Base-by-base conservation (phyloP, 2,888 invertebrate species). In the Sarcophaga rosellei region DNA sequence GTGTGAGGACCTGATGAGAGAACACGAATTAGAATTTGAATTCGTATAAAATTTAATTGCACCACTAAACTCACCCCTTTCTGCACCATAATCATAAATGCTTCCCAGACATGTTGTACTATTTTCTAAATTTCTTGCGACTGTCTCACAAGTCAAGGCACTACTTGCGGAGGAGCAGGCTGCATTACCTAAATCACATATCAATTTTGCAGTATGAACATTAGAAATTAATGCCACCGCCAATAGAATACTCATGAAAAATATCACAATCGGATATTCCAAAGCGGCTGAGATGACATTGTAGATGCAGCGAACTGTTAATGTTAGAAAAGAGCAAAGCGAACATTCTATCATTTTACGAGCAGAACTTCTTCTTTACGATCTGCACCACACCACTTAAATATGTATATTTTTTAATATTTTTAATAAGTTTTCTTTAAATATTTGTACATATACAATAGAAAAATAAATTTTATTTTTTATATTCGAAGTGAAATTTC, bases 1-100 rank as follows among this genome's bases (percentile, higher is more conserved):
- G 90, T 91, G 74, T 93, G 93, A 0, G 94, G 93, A 8, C 94
- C 94, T 89, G 12, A 61, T n/a, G 12, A 53, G 25, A 11, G 53
- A 12, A n/a, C 57, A 4, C 15, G 17, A 53, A 53, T 15, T 15
- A 47, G 15, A 47, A 15, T 11, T 15, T 1, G 15, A 4, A 53
- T 53, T 53, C 12, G 10, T 53, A 17, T 15, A 53, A 53, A 15
- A 53, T 15, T 53, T 53, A 53, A 4, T 53, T 10, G 20, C 57
- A 8, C 1, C 53, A 23, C 23, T 11, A 45, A 10, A 62, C 84
- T 87, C 73, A 90, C 90, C 91, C 82, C 87, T 88, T 35, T 88
- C 88, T 20, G 86, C 74, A 15, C 90, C 89, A 82, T 91, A 91
- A 86, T 91, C 90, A 65, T 89, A 89, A 69, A 63, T 61, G 65